Evolutionary conservation across 2,797 vertebrate genomes (phyloP).

Genomic region (Lindbergichthys nudifrons): DNA sequence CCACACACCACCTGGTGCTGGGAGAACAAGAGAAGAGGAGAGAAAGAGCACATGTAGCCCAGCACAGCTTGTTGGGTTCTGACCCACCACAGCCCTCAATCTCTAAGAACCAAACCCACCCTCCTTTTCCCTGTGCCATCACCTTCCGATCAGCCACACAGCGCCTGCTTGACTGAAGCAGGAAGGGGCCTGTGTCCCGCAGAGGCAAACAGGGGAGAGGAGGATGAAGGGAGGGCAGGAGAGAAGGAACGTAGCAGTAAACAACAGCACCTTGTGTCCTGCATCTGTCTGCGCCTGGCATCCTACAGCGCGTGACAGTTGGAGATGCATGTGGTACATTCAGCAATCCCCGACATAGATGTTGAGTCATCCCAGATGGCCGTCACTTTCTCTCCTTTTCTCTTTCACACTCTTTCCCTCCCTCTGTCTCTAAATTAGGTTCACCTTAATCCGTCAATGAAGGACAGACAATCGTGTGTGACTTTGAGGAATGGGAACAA

Average conservation of each 20-base stretch:
- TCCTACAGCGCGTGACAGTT: constrained; percentile 76
- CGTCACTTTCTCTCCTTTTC: constrained; percentile 37
- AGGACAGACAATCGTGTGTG: constrained; percentile 35
- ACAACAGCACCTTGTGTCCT: constrained; percentile 83
- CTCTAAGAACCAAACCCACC: constrained; percentile 42
- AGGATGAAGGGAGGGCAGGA: constrained; percentile 63
- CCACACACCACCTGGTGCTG: constrained; percentile 79
- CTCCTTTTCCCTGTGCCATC: constrained; percentile 38
- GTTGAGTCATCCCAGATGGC: constrained; percentile 75
- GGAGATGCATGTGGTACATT: constrained; percentile 67
- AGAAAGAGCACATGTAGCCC: constrained; percentile 54
- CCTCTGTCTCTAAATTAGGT: constrained; percentile 5
- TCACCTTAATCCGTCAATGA: constrained; percentile 16
- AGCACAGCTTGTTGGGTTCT: constrained; percentile 85
- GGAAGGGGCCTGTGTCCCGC: constrained; percentile 62
- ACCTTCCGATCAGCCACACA: constrained; percentile 60
- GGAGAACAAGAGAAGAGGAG: constrained; percentile 17
- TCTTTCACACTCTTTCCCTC: constrained; percentile 13
- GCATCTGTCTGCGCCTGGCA: constrained; percentile 76
- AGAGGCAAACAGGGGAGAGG: constrained; percentile 57
- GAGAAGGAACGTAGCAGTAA: constrained; percentile 71
- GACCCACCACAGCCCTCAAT: constrained; percentile 73
- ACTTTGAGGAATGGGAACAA: constrained; percentile 48
- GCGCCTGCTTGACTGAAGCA: constrained; percentile 54
- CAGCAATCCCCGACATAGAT: constrained; percentile 62